These are phyloP conservation scores for Hippasteria phrygiana DNA, from an alignment of 53 echinoderm and acorn worm genomes.

Conservation along the genomic window DNA sequence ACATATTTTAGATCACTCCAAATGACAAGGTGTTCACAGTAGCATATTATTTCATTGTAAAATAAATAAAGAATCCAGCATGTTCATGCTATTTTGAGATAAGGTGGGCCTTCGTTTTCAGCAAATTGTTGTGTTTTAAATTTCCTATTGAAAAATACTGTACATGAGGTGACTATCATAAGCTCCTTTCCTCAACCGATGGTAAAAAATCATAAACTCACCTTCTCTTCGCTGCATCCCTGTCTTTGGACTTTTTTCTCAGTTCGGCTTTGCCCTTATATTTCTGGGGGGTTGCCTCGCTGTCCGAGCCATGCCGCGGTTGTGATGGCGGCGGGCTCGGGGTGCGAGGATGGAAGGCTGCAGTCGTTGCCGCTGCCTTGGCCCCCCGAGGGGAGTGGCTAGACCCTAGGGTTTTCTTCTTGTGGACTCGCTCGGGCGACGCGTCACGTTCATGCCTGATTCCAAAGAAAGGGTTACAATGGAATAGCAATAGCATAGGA, in stretches of 20 bases:
- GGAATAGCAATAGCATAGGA: background rate
- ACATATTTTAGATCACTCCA: too few species aligned
- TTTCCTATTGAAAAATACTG: too few species aligned
- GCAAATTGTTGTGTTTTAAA: too few species aligned
- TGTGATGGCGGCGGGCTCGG: background rate
- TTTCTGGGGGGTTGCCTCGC: constrained; percentile 39
- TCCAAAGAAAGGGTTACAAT: background rate
- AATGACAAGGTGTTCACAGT: too few species aligned
- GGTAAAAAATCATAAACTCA: background rate
- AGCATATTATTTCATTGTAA: too few species aligned
- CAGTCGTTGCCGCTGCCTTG: background rate
- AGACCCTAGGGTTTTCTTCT: constrained; percentile 13
- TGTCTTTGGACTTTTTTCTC: constrained; percentile 39
- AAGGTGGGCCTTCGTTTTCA: too few species aligned
- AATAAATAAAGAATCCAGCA: too few species aligned
- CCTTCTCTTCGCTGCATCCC: constrained; percentile 34
- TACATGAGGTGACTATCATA: too few species aligned
- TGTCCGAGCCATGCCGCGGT: constrained; percentile 6
- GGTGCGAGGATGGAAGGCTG: constrained; percentile 4
- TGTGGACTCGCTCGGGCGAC: constrained; percentile 2
- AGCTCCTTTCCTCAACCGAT: too few species aligned
- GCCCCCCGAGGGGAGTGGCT: background rate
- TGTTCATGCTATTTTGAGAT: too few species aligned
- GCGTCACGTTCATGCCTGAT: constrained; percentile 35
- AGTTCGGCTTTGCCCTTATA: constrained; percentile 44